These are phyloP conservation scores for Astatotilapia flaviijosephi DNA, from an alignment of 2,113 vertebrate genomes.

Conservation along the genomic window DNA sequence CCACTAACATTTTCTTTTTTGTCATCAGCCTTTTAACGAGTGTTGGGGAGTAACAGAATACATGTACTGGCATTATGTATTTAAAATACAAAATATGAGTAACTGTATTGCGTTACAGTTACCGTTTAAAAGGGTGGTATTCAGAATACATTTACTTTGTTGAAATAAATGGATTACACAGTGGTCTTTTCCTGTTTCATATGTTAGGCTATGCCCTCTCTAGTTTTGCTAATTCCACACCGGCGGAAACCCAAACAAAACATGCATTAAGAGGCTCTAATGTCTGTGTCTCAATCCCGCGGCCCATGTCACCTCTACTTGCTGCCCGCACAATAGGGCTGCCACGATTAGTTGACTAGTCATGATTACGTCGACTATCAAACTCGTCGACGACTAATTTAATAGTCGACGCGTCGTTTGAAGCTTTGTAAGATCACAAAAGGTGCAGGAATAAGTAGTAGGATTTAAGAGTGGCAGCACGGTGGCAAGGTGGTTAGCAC, in stretches of 20 bases:
- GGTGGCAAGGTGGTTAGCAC: too few species aligned
- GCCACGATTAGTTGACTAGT: neutral
- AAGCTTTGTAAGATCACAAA: neutral
- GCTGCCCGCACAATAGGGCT: neutral
- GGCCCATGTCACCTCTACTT: neutral
- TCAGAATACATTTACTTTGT: neutral
- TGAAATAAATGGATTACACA: neutral
- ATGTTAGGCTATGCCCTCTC: neutral
- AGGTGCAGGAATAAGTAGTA: too few species aligned
- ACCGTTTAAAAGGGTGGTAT: neutral
- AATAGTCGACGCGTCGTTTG: neutral
- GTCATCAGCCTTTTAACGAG: neutral
- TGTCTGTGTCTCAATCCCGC: neutral
- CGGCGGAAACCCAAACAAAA: neutral
- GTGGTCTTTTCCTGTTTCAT: neutral
- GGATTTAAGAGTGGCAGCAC: too few species aligned
- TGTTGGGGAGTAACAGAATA: neutral
- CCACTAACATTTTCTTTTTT: neutral
- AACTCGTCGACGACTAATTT: neutral
- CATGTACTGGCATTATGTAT: neutral
- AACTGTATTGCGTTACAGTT: neutral
- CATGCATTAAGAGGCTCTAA: neutral
- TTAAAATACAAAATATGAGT: neutral
- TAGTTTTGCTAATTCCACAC: neutral
- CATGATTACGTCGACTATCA: neutral